Evolutionary conservation across 2,888 invertebrate species (phyloP).

Genomic region (Callyntrura sp.): DNA sequence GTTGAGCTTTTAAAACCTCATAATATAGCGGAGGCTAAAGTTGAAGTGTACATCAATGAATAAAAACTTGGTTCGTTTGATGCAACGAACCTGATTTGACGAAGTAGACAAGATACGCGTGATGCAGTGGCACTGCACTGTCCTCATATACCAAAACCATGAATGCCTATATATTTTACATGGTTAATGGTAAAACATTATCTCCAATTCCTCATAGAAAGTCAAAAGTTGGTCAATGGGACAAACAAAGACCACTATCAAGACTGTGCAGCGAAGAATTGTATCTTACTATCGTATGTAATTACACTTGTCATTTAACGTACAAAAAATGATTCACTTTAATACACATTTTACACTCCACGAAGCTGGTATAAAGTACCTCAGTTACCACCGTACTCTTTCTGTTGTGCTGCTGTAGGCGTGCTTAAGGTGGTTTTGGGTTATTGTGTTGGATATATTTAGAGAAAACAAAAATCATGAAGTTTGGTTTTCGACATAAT

Average conservation of each 20-base stretch:
- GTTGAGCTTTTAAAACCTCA: background rate
- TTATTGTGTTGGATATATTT: background rate
- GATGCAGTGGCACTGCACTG: background rate
- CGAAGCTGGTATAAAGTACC: background rate
- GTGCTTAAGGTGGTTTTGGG: too few relatives aligned
- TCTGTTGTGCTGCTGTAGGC: background rate
- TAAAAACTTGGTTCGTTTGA: background rate
- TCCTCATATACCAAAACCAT: constrained; percentile 2
- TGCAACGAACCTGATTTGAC: constrained; percentile 3
- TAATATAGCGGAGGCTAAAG: background rate
- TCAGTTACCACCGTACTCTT: background rate
- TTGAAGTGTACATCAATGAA: background rate
- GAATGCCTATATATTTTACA: background rate
- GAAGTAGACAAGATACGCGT: background rate
- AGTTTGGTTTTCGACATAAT: background rate
- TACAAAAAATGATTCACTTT: background rate
- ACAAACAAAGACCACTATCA: constrained; percentile 46
- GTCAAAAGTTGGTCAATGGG: constrained; percentile 72
- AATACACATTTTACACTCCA: background rate
- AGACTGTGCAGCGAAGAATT: background rate
- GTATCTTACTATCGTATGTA: background rate
- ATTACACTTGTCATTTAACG: background rate
- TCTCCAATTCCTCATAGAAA: constrained; percentile 44
- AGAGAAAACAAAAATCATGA: background rate
- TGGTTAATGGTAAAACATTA: background rate